Conservation (phyloP, 1,140 invertebrate genomes). For the Hypothenemus hampei region DNA sequence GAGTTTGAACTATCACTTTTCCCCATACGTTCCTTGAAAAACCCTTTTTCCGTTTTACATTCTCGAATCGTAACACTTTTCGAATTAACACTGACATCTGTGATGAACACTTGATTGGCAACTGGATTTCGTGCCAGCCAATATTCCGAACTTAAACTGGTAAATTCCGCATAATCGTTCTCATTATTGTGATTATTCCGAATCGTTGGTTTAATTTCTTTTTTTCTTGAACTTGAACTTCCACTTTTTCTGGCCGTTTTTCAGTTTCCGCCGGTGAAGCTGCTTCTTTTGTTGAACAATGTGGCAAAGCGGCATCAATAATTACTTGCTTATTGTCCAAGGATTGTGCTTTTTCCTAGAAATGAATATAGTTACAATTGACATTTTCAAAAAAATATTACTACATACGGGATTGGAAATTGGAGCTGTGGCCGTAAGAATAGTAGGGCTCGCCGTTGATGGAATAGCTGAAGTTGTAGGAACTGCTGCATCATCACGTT, state of each 20-base stretch:
- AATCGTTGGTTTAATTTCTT: slow-evolving; percentile 29
- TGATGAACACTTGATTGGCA: slow-evolving; percentile 91
- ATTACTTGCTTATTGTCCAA: slow-evolving; percentile 44
- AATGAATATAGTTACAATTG: not conserved
- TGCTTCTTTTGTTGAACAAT: slow-evolving; percentile 44
- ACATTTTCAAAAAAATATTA: not conserved
- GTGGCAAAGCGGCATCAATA: slow-evolving; percentile 42
- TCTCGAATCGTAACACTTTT: slow-evolving; percentile 92
- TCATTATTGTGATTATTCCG: slow-evolving; percentile 43
- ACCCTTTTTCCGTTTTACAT: slow-evolving; percentile 88
- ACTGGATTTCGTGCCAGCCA: slow-evolving; percentile 80
- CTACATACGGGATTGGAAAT: slow-evolving; percentile 14
- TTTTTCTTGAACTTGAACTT: slow-evolving; percentile 20
- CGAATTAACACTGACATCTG: slow-evolving; percentile 89
- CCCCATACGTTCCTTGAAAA: slow-evolving; percentile 66
- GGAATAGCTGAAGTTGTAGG: slow-evolving; percentile 10
- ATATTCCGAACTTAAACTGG: slow-evolving; percentile 68
- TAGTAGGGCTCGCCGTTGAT: slow-evolving; percentile 11
- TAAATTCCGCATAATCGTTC: slow-evolving; percentile 45
- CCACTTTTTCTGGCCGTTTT: slow-evolving; percentile 24
- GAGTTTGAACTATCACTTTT: not conserved
- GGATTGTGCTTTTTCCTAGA: slow-evolving; percentile 28
- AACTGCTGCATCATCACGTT: not conserved
- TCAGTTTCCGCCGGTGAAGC: slow-evolving; percentile 40
- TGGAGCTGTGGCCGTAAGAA: slow-evolving; percentile 13